A percentile compares a stretch with the other conserved stretches of the same genome.
Conservation (phyloP, 2,888 invertebrate genomes). For the Glaucopsyche alexis region DNA sequence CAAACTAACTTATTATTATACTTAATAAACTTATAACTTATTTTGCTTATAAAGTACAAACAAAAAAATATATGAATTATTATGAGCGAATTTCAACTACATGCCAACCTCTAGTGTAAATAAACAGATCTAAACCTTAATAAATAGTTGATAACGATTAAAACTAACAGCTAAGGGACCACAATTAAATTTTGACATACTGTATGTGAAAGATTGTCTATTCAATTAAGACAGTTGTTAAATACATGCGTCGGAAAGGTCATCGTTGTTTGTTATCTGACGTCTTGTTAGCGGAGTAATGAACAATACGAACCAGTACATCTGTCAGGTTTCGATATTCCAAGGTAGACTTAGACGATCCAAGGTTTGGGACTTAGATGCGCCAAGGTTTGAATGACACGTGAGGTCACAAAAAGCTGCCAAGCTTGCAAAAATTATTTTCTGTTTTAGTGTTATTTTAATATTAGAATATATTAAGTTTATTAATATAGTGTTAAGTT, state of each 20-base stretch:
- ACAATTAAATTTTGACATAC: conserved; percentile 10
- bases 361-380: conserved; percentile 61
- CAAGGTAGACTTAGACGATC: conserved; percentile 60
- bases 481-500: not conserved
- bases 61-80: no score
- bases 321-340: conserved; percentile 66
- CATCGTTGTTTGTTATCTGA: conserved; percentile 34
- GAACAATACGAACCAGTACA: conserved; percentile 61
- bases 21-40: no score
- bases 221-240: conserved; percentile 27
- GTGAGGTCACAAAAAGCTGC: conserved; percentile 26
- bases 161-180: not conserved
- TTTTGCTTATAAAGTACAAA: no score
- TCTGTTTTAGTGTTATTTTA: not conserved
- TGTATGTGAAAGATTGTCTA: conserved; percentile 21
- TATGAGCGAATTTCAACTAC: no score
- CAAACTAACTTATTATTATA: no score
- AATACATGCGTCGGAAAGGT: conserved; percentile 24
- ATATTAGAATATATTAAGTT: not conserved
- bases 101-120: no score
- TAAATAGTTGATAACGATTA: no score
- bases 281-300: conserved; percentile 42
- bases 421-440: not conserved
- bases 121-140: not conserved
- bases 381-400: conserved; percentile 59